A percentile compares a stretch with the other conserved stretches of the same genome.
phyloP scores from a whole-genome alignment of 2,888 invertebrate species.

The Pegoplata infirma region DNA sequence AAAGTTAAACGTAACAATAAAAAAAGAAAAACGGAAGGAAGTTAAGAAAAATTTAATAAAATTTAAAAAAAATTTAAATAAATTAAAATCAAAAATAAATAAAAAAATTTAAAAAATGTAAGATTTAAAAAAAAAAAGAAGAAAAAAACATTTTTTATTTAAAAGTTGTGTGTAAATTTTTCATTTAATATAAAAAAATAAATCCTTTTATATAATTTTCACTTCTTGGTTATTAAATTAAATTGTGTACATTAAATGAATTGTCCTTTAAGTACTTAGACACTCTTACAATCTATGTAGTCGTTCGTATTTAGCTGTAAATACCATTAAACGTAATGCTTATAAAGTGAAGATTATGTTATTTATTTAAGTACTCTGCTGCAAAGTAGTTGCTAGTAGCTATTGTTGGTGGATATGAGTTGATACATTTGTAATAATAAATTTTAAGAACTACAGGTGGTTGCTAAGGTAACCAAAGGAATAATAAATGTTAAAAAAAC shows the following conservation, averaged over 20 bases:
- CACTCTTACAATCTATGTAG: not conserved
- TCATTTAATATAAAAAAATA: not conserved
- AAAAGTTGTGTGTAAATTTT: not conserved
- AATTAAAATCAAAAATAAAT: conserved; percentile 14
- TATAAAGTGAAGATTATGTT: conserved; percentile 33
- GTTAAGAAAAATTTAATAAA: conserved; percentile 6
- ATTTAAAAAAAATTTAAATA: not conserved
- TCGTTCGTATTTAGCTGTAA: conserved; percentile 4
- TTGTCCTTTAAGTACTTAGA: conserved; percentile 12
- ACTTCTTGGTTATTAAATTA: not conserved
- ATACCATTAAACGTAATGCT: conserved; percentile 21
- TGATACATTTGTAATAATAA: not conserved
- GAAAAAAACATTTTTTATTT: not conserved
- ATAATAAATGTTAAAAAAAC: not conserved
- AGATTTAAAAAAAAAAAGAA: not conserved
- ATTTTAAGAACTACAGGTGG: conserved; percentile 38
- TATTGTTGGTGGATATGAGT: not conserved
- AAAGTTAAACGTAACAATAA: not conserved
- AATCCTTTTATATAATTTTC: not conserved
- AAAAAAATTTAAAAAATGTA: not conserved
- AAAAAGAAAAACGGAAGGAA: not conserved
- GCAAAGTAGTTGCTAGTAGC: not conserved
- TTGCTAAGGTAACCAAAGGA: conserved; percentile 1
- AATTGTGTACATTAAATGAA: not conserved
- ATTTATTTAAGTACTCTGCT: not conserved